Evolutionary conservation across 2,113 vertebrate genomes (phyloP), one percentile per base, ranked within the genome.

Genomic region (Brachirus orientalis): DNA sequence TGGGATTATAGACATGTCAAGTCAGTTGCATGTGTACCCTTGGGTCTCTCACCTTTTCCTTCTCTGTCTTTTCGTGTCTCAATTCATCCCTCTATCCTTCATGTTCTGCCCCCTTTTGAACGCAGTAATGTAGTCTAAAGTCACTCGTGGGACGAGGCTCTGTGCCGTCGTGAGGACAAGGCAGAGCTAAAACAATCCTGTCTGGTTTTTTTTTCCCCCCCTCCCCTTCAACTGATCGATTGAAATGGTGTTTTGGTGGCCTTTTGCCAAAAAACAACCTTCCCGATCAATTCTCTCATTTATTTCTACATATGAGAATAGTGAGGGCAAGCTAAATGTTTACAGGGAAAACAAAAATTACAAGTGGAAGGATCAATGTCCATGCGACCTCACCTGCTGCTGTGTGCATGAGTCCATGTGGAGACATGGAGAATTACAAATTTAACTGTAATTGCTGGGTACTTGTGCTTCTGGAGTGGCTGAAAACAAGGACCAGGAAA

Each of bases 221-320:
- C 4, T 10, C 40, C 40, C 12, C 36, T 38, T 17, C 41, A 2
- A 3, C 59, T 8, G 58, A 86, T 88, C 47, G 56, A 86, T 85
- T 5, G 40, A 47, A 55, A 65, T 48, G 6, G 45, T 68, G 79
- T 79, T 79, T 76, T 0, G 33, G 62, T 78, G 81, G 77, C 62
- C 41, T 65, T 48, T 74, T 33, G 68, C 72, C 63, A 80, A 46
- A 51, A 54, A 63, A 67, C 54, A 59, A 57, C 3, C 14, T 52
- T 54, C 51, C 63, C 53, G 78, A 80, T 87, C 88, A 82, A 80
- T 85, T 74, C 11, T 68, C 82, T 86, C 64, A 79, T 80, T 85
- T 77, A 61, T 74, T 75, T 77, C 62, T 85, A 84, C 82, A 85
- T 80, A 55, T 45, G 59, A 69, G 73, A 80, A 77, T 57, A 54